A percentile compares a stretch with the other conserved stretches of the same genome.
Conservation (phyloP, 2,113 vertebrate species). For the Cromileptes altivelis region DNA sequence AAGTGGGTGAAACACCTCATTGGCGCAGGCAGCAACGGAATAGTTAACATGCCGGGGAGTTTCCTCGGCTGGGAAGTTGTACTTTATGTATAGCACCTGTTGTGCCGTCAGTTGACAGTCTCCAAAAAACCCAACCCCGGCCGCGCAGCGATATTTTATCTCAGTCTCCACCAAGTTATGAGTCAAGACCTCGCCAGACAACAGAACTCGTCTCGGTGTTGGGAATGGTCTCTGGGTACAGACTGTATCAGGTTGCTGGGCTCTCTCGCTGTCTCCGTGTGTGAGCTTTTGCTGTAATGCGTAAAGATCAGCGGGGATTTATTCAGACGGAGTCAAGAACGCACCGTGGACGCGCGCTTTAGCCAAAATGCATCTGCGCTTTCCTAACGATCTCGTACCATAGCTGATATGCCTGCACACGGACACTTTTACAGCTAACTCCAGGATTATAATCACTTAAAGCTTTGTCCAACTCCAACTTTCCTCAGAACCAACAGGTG, state of each 20-base stretch:
- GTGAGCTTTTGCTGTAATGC: slow-evolving; percentile 60
- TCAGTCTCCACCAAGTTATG: slow-evolving; percentile 63
- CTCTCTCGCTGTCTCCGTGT: slow-evolving; percentile 35
- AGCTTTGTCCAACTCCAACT: slow-evolving; percentile 55
- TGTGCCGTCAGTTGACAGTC: slow-evolving; percentile 83
- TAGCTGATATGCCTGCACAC: slow-evolving; percentile 36
- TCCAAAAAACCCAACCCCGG: slow-evolving; percentile 63
- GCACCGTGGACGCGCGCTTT: slow-evolving; percentile 53
- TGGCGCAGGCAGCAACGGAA: slow-evolving; percentile 63
- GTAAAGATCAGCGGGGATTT: slow-evolving; percentile 64
- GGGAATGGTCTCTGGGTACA: slow-evolving; percentile 47
- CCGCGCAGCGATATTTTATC: slow-evolving; percentile 68
- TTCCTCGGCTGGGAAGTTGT: slow-evolving; percentile 76
- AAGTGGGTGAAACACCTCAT: slow-evolving; percentile 26
- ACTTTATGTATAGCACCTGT: slow-evolving; percentile 90
- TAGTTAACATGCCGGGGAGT: slow-evolving; percentile 83
- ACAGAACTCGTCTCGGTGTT: slow-evolving; percentile 54
- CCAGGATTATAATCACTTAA: slow-evolving; percentile 45
- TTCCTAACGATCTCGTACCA: slow-evolving; percentile 14
- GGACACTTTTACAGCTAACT: slow-evolving; percentile 37
- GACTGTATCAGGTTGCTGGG: slow-evolving; percentile 68
- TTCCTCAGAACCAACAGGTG: slow-evolving; percentile 88
- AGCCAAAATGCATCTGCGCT: slow-evolving; percentile 59
- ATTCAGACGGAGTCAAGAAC: slow-evolving; percentile 53
- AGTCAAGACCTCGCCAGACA: slow-evolving; percentile 65